phyloP scores from a whole-genome alignment of 2,888 invertebrate genomes.

The Pseudococcus longispinus region DNA sequence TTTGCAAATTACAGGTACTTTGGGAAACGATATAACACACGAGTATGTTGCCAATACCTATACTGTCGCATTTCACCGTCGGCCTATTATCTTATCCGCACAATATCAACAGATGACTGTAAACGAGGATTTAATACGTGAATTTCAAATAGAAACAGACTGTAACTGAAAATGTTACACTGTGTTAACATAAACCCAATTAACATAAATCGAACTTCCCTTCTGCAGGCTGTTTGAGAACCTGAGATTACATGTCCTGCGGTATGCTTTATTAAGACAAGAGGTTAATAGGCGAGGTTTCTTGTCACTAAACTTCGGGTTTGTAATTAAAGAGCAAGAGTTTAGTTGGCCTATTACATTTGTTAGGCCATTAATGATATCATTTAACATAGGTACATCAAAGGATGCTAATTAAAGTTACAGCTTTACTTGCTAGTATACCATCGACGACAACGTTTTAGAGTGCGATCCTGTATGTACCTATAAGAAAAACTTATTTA shows the following conservation, averaged over 20 bases:
- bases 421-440: neutral
- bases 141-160: slow-evolving; percentile 32
- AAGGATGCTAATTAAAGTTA: slow-evolving; percentile 35
- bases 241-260: slow-evolving; percentile 49
- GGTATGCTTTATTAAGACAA: slow-evolving; percentile 38
- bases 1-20: neutral
- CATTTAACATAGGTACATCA: slow-evolving; percentile 39
- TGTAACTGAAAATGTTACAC: slow-evolving; percentile 32
- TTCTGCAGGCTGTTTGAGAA: slow-evolving; percentile 18
- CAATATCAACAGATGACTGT: slow-evolving; percentile 48
- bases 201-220: slow-evolving; percentile 50
- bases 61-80: neutral
- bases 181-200: slow-evolving; percentile 22
- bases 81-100: neutral
- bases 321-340: slow-evolving; percentile 38
- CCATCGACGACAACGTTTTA: neutral
- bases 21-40: neutral
- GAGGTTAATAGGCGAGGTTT: slow-evolving; percentile 37
- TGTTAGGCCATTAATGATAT: slow-evolving; percentile 33
- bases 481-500: neutral
- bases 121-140: slow-evolving; percentile 50
- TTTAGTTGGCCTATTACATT: slow-evolving; percentile 33
- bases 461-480: neutral
- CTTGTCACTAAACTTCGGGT: slow-evolving; percentile 29
- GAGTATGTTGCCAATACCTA: neutral